Base-by-base conservation (phyloP, 1,140 invertebrate genomes). In the Drosophila quadrilineata region DNA sequence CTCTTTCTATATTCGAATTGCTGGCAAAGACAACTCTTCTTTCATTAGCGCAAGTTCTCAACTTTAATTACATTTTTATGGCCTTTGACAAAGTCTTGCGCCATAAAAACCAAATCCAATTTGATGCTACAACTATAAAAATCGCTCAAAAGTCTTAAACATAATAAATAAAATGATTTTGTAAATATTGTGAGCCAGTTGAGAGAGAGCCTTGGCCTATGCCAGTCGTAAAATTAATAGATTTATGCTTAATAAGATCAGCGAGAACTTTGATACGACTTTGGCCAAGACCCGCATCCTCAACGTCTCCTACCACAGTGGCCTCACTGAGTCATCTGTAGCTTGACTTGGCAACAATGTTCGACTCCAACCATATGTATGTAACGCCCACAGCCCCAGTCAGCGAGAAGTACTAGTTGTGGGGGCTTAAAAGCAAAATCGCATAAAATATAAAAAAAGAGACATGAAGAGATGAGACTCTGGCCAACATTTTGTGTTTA, bases 341-440 rank as follows among this genome's bases (percentile, higher is more conserved):
- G n/a, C 45, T 48, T 28, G 22, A 24, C 36, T 19, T 54, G 31
- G 38, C 26, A 54, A 54, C 19, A 29, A 26, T 21, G 26, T 31
- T 6, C 14, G 40, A 26, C 50, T 56, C 65, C 58, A 69, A 69
- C n/a, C n/a, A n/a, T n/a, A n/a, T n/a, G n/a, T n/a, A 72, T 69
- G 40, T 64, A 17, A 52, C 53, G 49, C 38, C 49, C 33, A 68
- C 69, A 35, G 41, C n/a, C n/a, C n/a, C 14, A 41, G 10, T n/a
- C 4, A 28, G 19, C 24, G 31, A 54, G 10, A 29, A 35, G 19
- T 26, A 36, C 12, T n/a, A 26, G 28, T n/a, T 29, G 29, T 22
- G 12, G 54, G 2, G 65, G 24, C 52, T 64, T 74, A 77, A 85
- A 77, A 84, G 79, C 68, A 70, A 67, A 84, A 73, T 26, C 45